Evolutionary conservation across 2,113 vertebrate genomes (phyloP).

Genomic region (Malurus melanocephalus): DNA sequence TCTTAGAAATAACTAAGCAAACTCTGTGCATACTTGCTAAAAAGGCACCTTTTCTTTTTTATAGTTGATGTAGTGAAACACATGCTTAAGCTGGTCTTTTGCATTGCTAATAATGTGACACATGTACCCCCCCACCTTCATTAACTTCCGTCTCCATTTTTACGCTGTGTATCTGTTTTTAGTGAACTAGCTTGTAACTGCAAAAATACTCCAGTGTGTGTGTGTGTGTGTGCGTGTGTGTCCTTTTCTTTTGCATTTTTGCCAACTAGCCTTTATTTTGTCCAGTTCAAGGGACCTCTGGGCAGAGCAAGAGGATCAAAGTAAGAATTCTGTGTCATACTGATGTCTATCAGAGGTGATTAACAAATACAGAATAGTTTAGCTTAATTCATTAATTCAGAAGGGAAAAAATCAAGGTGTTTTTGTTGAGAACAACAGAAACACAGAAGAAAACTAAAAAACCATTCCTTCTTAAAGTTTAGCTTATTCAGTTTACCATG

Average conservation of each 20-base stretch:
- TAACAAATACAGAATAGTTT: neutral
- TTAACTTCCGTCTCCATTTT: conserved; percentile 71
- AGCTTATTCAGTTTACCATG: neutral
- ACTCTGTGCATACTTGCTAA: conserved; percentile 71
- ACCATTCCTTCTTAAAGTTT: neutral
- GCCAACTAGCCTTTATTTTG: conserved; percentile 39
- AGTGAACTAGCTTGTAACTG: conserved; percentile 64
- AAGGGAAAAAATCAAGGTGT: neutral
- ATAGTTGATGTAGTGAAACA: conserved; percentile 66
- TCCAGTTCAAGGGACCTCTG: conserved; percentile 18
- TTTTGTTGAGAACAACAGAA: neutral
- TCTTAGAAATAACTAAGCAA: conserved; percentile 64
- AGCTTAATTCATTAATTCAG: neutral
- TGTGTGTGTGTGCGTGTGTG: conserved; percentile 19
- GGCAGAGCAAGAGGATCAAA: neutral
- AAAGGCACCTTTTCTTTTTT: conserved; percentile 75
- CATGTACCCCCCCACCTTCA: conserved; percentile 45
- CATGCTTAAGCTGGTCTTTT: conserved; percentile 94
- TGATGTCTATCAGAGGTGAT: neutral
- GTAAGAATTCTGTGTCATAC: conserved; percentile 7
- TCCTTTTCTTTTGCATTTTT: conserved; percentile 55
- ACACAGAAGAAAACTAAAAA: neutral
- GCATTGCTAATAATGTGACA: conserved; percentile 78
- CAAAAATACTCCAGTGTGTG: conserved; percentile 51
- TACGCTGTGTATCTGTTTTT: conserved; percentile 65